Conservation (phyloP, 2,113 vertebrate species). For the Syngnathus floridae region DNA sequence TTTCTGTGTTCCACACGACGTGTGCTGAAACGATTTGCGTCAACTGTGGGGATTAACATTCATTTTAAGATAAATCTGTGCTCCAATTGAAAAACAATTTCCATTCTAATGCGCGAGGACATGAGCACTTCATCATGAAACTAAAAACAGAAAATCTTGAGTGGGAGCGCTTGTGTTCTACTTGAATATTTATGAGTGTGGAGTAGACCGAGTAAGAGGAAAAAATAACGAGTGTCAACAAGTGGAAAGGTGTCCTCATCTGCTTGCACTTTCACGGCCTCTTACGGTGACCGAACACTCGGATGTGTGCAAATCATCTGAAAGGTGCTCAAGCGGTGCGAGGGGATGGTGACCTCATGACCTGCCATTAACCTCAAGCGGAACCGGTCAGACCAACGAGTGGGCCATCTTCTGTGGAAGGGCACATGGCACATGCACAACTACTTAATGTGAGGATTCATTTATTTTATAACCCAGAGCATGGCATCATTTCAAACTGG, state of each 20-base stretch:
- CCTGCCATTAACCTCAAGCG: slow-evolving; percentile 62
- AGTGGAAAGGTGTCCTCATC: slow-evolving; percentile 66
- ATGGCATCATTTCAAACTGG: no score
- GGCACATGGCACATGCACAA: not conserved
- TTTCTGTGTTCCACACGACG: no score
- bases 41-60: no score
- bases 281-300: slow-evolving; percentile 46
- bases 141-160: slow-evolving; percentile 40
- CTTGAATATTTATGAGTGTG: slow-evolving; percentile 67
- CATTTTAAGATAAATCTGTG: no score
- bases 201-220: slow-evolving; percentile 27
- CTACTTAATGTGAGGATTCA: not conserved
- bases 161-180: slow-evolving; percentile 51
- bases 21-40: no score
- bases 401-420: slow-evolving; percentile 14
- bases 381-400: slow-evolving; percentile 28
- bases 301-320: slow-evolving; percentile 60
- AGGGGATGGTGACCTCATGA: slow-evolving; percentile 30
- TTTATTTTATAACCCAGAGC: no score
- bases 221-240: slow-evolving; percentile 41
- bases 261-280: slow-evolving; percentile 68
- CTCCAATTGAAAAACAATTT: slow-evolving; percentile 10
- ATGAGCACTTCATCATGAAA: slow-evolving; percentile 31
- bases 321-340: slow-evolving; percentile 18
- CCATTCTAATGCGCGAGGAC: slow-evolving; percentile 44